Base-by-base conservation (phyloP, 2,888 invertebrate species). In the Trissonchulus sp. region DNA sequence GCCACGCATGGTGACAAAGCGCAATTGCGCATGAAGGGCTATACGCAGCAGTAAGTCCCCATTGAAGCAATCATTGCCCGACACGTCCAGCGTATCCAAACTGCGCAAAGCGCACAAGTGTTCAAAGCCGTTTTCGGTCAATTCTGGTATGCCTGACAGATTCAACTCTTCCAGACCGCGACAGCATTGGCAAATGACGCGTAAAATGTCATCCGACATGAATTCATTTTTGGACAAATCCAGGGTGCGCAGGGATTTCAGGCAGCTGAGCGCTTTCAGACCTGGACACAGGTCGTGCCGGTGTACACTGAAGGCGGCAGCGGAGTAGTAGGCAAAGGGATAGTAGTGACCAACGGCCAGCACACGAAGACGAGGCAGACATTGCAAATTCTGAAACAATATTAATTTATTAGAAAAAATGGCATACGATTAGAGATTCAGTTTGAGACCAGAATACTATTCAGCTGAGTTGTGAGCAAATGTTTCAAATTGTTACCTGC, bases 201-300 rank as follows among this genome's bases (percentile, higher is more conserved):
- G 2, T 8, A 68, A n/a, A 68, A 15, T 18, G 2, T 68, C 69
- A 34, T 68, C 69, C 2, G 15, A 15, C 23, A 68, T 33, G n/a
- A 68, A 68, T n/a, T 68, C 69, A 68, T 68, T 68, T 34, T 33
- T 68, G 8, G 30, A 15, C 69, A 68, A n/a, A 68, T 68, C 69
- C 69, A 68, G n/a, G 18, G 69, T 33, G 2, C n/a, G 2, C n/a
- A 68, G 35, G 33, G 33, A 3, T 18, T 2, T n/a, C 18, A 33
- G 69, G 18, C 2, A 33, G 23, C 69, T 8, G 8, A 68, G 31
- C 31, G 15, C 2, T 34, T 15, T 30, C 15, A 68, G 69, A 18
- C 69, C 69, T 15, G n/a, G 31, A 23, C 2, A 31, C 23, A 68
- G 31, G n/a, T 68, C 69, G 35, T 34, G 33, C 8, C n/a, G 31